phyloP scores from a whole-genome alignment of 1,140 invertebrate genomes.

The Metopolophium dirhodum region DNA sequence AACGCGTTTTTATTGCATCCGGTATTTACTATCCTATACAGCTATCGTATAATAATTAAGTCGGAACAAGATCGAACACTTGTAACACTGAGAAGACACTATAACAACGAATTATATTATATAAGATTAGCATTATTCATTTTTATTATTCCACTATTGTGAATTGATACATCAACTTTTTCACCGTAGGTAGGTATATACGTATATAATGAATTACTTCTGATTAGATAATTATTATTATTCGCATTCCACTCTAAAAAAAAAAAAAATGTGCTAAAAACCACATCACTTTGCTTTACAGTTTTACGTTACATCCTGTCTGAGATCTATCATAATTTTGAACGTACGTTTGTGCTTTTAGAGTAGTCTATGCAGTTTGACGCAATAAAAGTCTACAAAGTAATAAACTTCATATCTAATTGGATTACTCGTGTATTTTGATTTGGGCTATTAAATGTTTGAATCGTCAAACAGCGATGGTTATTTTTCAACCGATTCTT shows the following conservation, averaged over 20 bases:
- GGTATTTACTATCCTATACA: constrained; percentile 2
- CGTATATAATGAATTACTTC: background rate
- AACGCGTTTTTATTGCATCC: constrained; percentile 51
- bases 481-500: background rate
- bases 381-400: background rate
- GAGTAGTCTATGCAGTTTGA: background rate
- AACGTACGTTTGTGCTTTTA: background rate
- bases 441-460: background rate
- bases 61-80: constrained; percentile 49
- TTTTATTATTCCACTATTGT: constrained; percentile 35
- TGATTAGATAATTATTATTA: constrained; percentile 4
- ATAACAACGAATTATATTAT: background rate
- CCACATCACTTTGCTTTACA: background rate
- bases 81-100: constrained; percentile 11
- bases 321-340: background rate
- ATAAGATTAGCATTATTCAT: background rate
- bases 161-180: constrained; percentile 13
- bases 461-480: background rate
- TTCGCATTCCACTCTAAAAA: background rate
- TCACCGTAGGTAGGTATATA: background rate
- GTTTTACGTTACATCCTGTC: background rate
- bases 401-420: constrained; percentile 28
- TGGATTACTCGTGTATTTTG: background rate
- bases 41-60: constrained; percentile 41
- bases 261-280: constrained; percentile 3